Conservation (phyloP, 2,888 invertebrate genomes). For the Drosophila buzzatii region DNA sequence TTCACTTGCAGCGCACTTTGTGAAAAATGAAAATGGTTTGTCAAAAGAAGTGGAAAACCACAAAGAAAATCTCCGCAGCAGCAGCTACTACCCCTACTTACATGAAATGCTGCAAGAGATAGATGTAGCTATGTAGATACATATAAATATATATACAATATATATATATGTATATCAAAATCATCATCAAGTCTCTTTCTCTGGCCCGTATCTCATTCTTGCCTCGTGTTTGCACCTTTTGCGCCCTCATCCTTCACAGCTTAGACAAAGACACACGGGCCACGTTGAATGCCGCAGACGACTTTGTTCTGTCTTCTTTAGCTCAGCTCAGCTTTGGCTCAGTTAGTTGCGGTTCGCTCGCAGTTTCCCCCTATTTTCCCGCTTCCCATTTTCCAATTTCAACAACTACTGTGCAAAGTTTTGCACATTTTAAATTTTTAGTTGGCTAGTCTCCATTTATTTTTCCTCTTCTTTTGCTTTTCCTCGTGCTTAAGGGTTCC, state of each 20-base stretch:
- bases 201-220: conserved; percentile 63
- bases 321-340: conserved; percentile 44
- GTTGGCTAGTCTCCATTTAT: conserved; percentile 56
- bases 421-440: conserved; percentile 72
- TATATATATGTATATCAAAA: conserved; percentile 56
- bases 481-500: conserved; percentile 10
- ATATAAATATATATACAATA: conserved; percentile 37
- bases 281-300: conserved; percentile 53
- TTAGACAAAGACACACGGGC: conserved; percentile 43
- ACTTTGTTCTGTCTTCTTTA: conserved; percentile 55
- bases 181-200: conserved; percentile 53
- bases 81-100: conserved; percentile 6
- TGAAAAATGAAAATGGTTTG: conserved; percentile 58
- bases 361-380: conserved; percentile 22
- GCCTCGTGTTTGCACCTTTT: conserved; percentile 64
- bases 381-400: conserved; percentile 38
- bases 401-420: conserved; percentile 53
- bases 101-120: neutral
- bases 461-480: conserved; percentile 12
- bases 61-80: conserved; percentile 80
- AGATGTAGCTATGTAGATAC: conserved; percentile 1
- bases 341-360: conserved; percentile 70
- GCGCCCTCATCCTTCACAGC: conserved; percentile 14
- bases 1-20: conserved; percentile 42
- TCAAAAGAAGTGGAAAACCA: conserved; percentile 82